A percentile compares a stretch with the other conserved stretches of the same genome.
These are phyloP conservation scores for Agrochola litura DNA, from an alignment of 2,888 invertebrate species.

Conservation along the genomic window DNA sequence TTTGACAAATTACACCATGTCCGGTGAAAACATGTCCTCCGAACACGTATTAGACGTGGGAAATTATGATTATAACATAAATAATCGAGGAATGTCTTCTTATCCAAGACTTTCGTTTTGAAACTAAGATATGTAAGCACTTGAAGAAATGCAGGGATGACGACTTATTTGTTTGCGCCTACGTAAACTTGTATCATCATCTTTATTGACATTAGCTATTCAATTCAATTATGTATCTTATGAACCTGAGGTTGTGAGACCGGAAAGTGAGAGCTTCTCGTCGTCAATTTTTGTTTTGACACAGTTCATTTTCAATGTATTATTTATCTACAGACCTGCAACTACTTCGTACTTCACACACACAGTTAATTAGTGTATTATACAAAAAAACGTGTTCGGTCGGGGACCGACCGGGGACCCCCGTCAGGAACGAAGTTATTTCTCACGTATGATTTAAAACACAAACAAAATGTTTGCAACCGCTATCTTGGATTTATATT, in stretches of 20 bases:
- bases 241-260: neutral
- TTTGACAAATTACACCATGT: conserved; percentile 70
- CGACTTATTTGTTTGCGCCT: neutral
- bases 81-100: conserved; percentile 56
- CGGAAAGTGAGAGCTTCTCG: neutral
- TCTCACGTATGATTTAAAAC: too few relatives aligned
- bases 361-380: too few relatives aligned
- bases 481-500: too few relatives aligned
- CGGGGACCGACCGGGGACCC: too few relatives aligned
- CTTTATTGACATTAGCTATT: neutral
- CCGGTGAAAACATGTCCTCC: conserved; percentile 74
- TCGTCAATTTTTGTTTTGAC: neutral
- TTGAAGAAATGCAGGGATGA: conserved; percentile 13
- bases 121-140: conserved; percentile 11
- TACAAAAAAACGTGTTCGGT: too few relatives aligned
- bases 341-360: too few relatives aligned
- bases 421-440: too few relatives aligned
- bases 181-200: neutral
- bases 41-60: conserved; percentile 68
- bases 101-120: conserved; percentile 54
- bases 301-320: neutral
- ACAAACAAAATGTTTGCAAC: too few relatives aligned
- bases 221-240: neutral
- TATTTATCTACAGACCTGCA: neutral
- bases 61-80: conserved; percentile 68